Conservation (phyloP, 2,797 vertebrate genomes). For the Leptodactylus fallax region DNA sequence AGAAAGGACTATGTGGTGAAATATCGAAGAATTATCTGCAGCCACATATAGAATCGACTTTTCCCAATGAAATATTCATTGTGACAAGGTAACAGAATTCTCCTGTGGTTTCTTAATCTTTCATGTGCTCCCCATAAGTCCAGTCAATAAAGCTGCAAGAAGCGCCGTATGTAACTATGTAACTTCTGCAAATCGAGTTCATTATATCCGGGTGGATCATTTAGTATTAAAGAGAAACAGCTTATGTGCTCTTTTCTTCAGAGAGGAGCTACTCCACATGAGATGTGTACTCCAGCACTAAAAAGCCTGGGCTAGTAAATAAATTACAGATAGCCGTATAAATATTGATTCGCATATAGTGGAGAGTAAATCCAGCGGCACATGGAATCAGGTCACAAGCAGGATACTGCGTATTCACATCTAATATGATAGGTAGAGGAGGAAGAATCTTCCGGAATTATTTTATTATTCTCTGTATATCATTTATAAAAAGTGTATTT, state of each 20-base stretch:
- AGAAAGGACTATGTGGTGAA: not conserved
- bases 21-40: not conserved
- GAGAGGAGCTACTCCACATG: conserved; percentile 32
- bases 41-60: not conserved
- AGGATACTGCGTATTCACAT: not conserved
- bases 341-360: conserved; percentile 58
- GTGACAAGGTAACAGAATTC: not conserved
- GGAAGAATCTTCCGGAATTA: too few relatives aligned
- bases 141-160: not conserved
- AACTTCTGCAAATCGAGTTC: conserved; percentile 6
- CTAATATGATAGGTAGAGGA: too few relatives aligned
- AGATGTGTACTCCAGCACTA: conserved; percentile 49
- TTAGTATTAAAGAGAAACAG: conserved; percentile 48
- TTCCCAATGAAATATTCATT: conserved; percentile 6
- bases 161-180: conserved; percentile 24
- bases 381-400: conserved; percentile 36
- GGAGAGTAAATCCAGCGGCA: conserved; percentile 15
- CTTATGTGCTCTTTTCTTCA: conserved; percentile 30
- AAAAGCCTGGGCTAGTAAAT: conserved; percentile 54
- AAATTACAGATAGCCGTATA: conserved; percentile 51
- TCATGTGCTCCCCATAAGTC: conserved; percentile 2
- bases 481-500: too few relatives aligned
- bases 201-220: conserved; percentile 15
- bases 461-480: too few relatives aligned
- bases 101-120: conserved; percentile 48